Conservation (phyloP, 2,113 vertebrate genomes). For the Cololabis saira region DNA sequence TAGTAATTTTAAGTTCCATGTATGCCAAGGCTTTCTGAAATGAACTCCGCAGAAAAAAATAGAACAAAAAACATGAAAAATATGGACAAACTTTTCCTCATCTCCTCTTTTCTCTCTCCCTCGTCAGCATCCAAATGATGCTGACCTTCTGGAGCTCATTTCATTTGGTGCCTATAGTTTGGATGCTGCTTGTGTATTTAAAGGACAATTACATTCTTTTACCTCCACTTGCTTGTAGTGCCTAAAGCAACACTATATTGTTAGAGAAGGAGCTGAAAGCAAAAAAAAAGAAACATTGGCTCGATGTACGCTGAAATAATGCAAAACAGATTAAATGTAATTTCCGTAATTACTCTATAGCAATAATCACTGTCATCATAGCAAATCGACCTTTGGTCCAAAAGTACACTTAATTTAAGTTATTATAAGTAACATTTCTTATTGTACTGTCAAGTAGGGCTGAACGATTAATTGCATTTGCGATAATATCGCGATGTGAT, state of each 20-base stretch:
- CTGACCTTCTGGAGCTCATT: constrained; percentile 13
- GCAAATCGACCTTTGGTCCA: not conserved
- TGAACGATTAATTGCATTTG: too few species aligned
- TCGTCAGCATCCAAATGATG: constrained; percentile 26
- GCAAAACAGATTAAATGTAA: constrained; percentile 32
- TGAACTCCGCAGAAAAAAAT: constrained; percentile 16
- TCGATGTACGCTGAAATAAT: constrained; percentile 31
- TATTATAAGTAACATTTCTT: not conserved
- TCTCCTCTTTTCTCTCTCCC: constrained; percentile 6
- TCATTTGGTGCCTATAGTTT: not conserved
- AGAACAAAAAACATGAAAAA: constrained; percentile 35
- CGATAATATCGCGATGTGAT: too few species aligned
- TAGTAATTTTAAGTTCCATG: constrained; percentile 56
- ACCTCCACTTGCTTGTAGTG: constrained; percentile 6
- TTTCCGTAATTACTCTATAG: constrained; percentile 51
- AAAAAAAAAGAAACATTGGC: constrained; percentile 19
- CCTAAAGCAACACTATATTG: constrained; percentile 10
- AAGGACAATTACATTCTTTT: constrained; percentile 43
- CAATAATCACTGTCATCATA: constrained; percentile 35
- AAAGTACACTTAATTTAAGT: constrained; percentile 7
- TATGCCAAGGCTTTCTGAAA: constrained; percentile 72
- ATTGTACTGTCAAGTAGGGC: not conserved
- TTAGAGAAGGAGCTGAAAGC: constrained; percentile 39
- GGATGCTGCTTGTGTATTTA: constrained; percentile 11
- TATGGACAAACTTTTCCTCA: constrained; percentile 20